These are phyloP conservation scores for Pyrgilauda ruficollis DNA, from an alignment of 2,113 vertebrate species.

Conservation along the genomic window DNA sequence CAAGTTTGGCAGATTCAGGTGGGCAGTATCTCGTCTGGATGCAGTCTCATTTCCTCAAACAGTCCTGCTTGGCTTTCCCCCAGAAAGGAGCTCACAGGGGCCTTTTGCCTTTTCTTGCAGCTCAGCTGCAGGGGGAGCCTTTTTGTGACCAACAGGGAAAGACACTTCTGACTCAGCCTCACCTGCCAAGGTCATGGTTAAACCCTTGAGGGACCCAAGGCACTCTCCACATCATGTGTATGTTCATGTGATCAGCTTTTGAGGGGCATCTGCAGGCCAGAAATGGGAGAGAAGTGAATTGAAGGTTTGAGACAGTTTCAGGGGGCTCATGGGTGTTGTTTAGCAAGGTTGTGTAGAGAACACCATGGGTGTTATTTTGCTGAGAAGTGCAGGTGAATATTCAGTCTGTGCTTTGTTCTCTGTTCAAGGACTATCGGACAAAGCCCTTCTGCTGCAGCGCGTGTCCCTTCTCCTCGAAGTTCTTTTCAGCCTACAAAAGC, in stretches of 20 bases:
- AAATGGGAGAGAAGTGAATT: background rate
- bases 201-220: background rate
- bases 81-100: background rate
- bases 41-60: background rate
- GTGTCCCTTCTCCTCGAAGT: constrained; percentile 97
- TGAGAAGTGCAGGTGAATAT: background rate
- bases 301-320: background rate
- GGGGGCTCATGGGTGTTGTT: background rate
- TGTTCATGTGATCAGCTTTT: background rate
- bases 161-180: background rate
- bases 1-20: background rate
- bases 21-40: background rate
- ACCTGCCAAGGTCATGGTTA: background rate
- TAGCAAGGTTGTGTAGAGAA: background rate
- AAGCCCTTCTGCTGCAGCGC: constrained; percentile 99
- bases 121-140: background rate
- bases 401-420: constrained; percentile 61
- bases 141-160: background rate
- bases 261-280: background rate
- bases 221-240: rapidly evolving
- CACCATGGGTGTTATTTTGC: background rate
- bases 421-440: constrained; percentile 92
- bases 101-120: background rate
- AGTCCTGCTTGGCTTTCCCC: background rate
- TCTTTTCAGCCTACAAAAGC: constrained; percentile 99